Evolutionary conservation across 1,140 invertebrate species (phyloP).

Genomic region (Stegodyphus dumicola): DNA sequence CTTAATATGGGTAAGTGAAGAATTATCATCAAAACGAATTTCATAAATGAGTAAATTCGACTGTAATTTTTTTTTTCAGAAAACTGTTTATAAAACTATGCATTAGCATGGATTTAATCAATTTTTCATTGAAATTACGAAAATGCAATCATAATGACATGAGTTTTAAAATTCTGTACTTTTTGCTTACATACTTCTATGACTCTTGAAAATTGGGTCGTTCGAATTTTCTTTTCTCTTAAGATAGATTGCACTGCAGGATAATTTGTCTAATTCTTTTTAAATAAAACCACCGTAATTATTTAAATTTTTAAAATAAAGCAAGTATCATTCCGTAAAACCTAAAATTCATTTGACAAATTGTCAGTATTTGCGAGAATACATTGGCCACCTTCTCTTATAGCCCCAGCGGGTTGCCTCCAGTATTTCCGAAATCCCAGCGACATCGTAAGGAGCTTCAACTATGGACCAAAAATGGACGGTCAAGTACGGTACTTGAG

Average conservation of each 20-base stretch:
- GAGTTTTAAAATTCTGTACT: too few species aligned
- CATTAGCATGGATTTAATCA: neutral
- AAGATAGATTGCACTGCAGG: too few species aligned
- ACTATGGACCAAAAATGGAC: slow-evolving; percentile 69
- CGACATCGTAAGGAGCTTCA: slow-evolving; percentile 78
- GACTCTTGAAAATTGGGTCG: too few species aligned
- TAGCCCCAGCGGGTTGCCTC: slow-evolving; percentile 75
- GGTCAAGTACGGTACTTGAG: slow-evolving; percentile 80
- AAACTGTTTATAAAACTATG: neutral
- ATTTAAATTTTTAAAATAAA: neutral
- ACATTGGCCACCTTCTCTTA: slow-evolving; percentile 9
- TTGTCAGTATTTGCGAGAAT: neutral
- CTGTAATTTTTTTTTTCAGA: neutral
- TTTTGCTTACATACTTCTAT: too few species aligned
- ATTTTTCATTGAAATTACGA: neutral
- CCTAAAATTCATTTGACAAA: neutral
- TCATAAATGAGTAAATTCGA: neutral
- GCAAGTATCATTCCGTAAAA: neutral
- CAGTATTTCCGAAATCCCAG: slow-evolving; percentile 76
- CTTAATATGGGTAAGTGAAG: slow-evolving; percentile 69
- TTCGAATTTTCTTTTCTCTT: too few species aligned
- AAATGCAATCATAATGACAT: neutral
- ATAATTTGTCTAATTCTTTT: too few species aligned
- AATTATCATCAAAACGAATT: neutral
- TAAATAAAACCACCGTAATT: too few species aligned